These are phyloP conservation scores for Rhinoptilus africanus DNA, from an alignment of 2,113 vertebrate species.

Conservation along the genomic window DNA sequence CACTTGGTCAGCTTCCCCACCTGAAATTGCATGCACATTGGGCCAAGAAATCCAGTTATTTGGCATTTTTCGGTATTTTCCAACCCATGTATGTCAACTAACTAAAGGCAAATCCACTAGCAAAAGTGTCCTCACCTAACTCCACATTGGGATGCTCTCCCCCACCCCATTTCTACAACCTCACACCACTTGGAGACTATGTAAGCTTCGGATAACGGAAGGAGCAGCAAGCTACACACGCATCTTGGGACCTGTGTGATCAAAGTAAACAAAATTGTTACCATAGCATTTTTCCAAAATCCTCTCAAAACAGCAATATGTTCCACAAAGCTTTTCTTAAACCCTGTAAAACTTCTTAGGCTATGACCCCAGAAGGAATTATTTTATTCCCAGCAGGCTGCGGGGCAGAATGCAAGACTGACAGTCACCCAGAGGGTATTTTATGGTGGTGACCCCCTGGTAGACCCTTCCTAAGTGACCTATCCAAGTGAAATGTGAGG, in stretches of 20 bases:
- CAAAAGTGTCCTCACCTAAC: neutral
- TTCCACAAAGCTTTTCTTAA: neutral
- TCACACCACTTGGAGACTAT: neutral
- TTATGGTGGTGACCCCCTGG: fast-evolving
- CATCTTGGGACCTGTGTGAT: fast-evolving
- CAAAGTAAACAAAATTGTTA: neutral
- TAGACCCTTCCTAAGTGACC: neutral
- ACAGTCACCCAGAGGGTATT: neutral
- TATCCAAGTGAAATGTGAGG: neutral
- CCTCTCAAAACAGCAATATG: neutral
- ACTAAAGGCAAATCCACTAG: neutral
- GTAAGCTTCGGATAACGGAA: neutral
- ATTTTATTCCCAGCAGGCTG: neutral
- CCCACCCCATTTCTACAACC: neutral
- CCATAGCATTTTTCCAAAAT: neutral
- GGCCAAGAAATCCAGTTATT: neutral
- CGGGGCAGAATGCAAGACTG: neutral
- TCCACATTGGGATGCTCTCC: neutral
- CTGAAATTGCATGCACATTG: neutral
- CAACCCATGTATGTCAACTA: neutral
- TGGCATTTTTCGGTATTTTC: neutral
- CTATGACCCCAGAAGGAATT: neutral
- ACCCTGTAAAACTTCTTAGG: neutral
- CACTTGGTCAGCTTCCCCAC: neutral
- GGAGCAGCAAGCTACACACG: neutral